Percentiles rank a stretch among this genome's conserved stretches.
phyloP scores from a whole-genome alignment of 2,797 vertebrate genomes.

The Chlorospingus flavigularis region DNA sequence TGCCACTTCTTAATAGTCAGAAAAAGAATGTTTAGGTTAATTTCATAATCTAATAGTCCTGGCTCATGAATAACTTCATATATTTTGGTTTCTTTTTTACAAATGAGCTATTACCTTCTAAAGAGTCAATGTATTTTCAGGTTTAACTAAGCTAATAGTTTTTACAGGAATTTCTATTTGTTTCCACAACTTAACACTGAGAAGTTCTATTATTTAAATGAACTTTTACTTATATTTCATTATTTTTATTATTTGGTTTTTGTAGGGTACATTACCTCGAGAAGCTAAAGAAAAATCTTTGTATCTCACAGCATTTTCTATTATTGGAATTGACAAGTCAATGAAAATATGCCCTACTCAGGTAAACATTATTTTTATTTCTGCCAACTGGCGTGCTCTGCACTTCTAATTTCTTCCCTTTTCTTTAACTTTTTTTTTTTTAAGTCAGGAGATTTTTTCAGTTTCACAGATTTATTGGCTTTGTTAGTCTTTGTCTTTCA shows the following conservation, averaged over 20 bases:
- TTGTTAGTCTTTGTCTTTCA: neutral
- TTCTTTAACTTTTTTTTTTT: neutral
- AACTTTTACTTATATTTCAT: neutral
- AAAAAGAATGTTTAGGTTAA: neutral
- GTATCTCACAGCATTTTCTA: conserved; percentile 85
- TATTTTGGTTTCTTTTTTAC: neutral
- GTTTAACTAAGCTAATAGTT: neutral
- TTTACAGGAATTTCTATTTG: neutral
- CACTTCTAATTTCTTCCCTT: neutral
- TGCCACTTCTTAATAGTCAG: neutral
- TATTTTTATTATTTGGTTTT: neutral
- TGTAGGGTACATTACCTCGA: conserved; percentile 67
- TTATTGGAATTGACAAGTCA: conserved; percentile 82
- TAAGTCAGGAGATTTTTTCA: neutral
- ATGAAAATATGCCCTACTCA: conserved; percentile 70
- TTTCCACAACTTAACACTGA: neutral
- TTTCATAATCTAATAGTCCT: neutral
- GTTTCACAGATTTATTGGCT: neutral
- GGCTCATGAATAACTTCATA: neutral
- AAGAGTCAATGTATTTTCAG: neutral
- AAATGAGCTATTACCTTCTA: neutral
- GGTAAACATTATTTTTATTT: conserved; percentile 63
- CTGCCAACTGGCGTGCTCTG: fast-evolving
- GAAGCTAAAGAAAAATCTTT: conserved; percentile 75
- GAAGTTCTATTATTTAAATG: neutral